These are phyloP conservation scores for Synanthedon myopaeformis DNA, from an alignment of 2,888 invertebrate genomes.

Conservation along the genomic window DNA sequence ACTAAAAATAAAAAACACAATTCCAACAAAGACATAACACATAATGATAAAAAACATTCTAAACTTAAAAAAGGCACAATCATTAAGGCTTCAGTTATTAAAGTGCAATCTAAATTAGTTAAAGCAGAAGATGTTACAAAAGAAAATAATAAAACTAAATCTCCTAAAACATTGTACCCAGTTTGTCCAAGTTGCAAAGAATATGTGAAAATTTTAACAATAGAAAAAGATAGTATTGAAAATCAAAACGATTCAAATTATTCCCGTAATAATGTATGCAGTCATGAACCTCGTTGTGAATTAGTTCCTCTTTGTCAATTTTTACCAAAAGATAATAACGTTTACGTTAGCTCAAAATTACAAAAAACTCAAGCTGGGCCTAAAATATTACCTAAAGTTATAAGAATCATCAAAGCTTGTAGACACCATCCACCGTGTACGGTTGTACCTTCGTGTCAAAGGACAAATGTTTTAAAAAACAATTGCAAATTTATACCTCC, in stretches of 20 bases:
- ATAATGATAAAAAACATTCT: no score
- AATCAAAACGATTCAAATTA: conserved; percentile 18
- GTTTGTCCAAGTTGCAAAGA: conserved; percentile 49
- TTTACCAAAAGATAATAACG: conserved; percentile 25
- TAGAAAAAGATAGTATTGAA: conserved; percentile 27
- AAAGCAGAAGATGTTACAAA: conserved; percentile 8
- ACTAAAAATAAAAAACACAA: conserved; percentile 15
- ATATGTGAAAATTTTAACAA: conserved; percentile 33
- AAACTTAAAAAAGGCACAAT: no score
- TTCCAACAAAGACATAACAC: conserved; percentile 7
- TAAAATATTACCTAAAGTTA: conserved; percentile 29
- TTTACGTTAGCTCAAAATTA: conserved; percentile 19
- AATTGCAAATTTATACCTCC: conserved; percentile 52
- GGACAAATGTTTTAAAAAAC: conserved; percentile 41
- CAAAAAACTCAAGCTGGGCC: conserved; percentile 16
- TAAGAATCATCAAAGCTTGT: conserved; percentile 55
- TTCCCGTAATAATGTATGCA: conserved; percentile 23
- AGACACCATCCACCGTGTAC: conserved; percentile 57
- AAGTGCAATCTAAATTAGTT: no score
- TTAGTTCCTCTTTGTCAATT: conserved; percentile 48
- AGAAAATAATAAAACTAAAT: conserved; percentile 14
- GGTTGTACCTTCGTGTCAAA: conserved; percentile 57
- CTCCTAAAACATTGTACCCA: conserved; percentile 24
- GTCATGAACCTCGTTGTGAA: conserved; percentile 45
- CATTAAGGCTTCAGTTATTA: no score